Percentiles rank a stretch among this genome's conserved stretches.
phyloP scores from a whole-genome alignment of 2,113 vertebrate genomes.

The Solea senegalensis region DNA sequence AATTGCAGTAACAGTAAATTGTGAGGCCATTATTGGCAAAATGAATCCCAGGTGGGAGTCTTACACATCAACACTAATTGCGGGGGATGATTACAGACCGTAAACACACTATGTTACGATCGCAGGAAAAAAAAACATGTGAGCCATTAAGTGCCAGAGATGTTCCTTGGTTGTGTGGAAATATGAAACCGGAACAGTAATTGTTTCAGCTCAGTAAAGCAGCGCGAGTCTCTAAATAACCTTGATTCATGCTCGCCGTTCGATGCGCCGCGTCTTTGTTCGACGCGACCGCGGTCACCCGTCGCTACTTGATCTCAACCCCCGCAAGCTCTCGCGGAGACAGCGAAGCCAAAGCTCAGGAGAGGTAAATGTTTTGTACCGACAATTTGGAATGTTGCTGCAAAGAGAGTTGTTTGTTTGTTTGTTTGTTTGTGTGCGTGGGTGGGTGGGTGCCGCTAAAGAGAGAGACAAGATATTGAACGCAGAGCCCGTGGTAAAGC shows the following conservation, averaged over 20 bases:
- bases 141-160: background rate
- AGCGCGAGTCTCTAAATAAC: background rate
- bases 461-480: slow-evolving; percentile 3
- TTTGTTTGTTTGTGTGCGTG: background rate
- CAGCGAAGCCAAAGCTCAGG: slow-evolving; percentile 5
- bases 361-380: background rate
- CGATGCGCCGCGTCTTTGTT: background rate
- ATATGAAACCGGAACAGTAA: background rate
- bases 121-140: background rate
- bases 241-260: slow-evolving; percentile 18
- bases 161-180: background rate
- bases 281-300: slow-evolving; percentile 16
- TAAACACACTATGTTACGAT: background rate
- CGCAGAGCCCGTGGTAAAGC: slow-evolving; percentile 9
- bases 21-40: background rate
- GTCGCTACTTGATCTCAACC: slow-evolving; percentile 38
- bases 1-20: background rate
- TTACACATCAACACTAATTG: background rate
- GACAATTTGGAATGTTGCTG: background rate
- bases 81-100: background rate
- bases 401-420: background rate
- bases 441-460: background rate
- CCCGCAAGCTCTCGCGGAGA: slow-evolving; percentile 20
- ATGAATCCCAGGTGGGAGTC: background rate
- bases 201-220: background rate